Evolutionary conservation across 1,140 invertebrate genomes (phyloP).

Genomic region (Paraescarpia echinospica): DNA sequence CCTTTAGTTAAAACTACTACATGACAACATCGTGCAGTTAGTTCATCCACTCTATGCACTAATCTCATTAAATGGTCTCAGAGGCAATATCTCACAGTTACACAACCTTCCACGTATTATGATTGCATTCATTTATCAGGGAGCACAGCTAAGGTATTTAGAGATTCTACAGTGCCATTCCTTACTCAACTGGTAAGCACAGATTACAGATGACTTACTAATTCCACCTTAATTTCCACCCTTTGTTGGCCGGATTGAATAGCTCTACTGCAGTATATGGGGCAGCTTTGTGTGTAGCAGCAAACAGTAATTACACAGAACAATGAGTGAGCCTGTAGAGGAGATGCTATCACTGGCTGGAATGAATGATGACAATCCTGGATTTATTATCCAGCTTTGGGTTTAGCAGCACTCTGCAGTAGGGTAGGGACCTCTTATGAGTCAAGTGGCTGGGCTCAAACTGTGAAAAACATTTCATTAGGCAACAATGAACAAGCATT

Average conservation of each 20-base stretch:
- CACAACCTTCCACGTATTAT: not conserved
- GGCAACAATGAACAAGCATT: not conserved
- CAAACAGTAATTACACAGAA: not conserved
- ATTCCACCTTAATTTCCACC: not conserved
- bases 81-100: not conserved
- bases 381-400: conserved; percentile 1
- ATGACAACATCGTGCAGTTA: not conserved
- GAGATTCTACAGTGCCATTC: not conserved
- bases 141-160: not conserved
- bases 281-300: not conserved
- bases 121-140: not conserved
- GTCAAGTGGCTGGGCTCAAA: not conserved
- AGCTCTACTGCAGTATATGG: not conserved
- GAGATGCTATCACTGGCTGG: not conserved
- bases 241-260: not conserved
- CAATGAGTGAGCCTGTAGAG: not conserved
- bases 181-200: not conserved
- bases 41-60: not conserved
- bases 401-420: not conserved
- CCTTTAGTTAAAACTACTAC: not conserved
- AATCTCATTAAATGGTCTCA: not conserved
- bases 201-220: not conserved
- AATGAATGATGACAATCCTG: not conserved
- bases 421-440: not conserved
- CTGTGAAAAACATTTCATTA: conserved; percentile 6